A percentile compares a stretch with the other conserved stretches of the same genome.
Conservation (phyloP, 2,888 invertebrate species). For the Yponomeuta plumbellus region DNA sequence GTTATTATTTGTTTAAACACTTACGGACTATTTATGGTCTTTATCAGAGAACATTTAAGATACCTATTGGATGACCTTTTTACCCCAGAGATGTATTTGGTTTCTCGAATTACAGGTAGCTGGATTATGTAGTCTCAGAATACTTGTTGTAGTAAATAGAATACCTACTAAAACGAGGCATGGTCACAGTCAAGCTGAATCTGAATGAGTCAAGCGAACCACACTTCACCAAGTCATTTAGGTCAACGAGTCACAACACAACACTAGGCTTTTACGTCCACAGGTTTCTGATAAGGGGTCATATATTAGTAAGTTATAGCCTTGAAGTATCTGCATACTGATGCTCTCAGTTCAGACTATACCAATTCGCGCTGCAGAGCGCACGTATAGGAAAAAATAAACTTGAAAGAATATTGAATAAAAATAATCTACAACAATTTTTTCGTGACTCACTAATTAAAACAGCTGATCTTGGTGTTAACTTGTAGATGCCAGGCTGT, state of each 20-base stretch:
- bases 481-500: slow-evolving; percentile 36
- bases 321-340: slow-evolving; percentile 26
- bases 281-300: slow-evolving; percentile 56
- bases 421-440: not conserved
- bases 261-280: slow-evolving; percentile 27
- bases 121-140: too few species aligned
- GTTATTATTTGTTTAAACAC: too few species aligned
- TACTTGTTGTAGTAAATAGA: too few species aligned
- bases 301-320: slow-evolving; percentile 23
- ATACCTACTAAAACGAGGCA: too few species aligned
- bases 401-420: not conserved
- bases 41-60: too few species aligned
- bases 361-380: slow-evolving; percentile 35
- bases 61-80: too few species aligned
- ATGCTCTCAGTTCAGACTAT: slow-evolving; percentile 37
- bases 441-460: slow-evolving; percentile 5
- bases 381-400: slow-evolving; percentile 40
- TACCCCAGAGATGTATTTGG: too few species aligned
- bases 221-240: not conserved
- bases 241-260: slow-evolving; percentile 21
- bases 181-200: not conserved
- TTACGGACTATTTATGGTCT: too few species aligned
- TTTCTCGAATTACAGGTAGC: too few species aligned
- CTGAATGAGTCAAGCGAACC: not conserved
- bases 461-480: slow-evolving; percentile 45